Evolutionary conservation across 2,113 vertebrate species (phyloP).

Genomic region (Mystacornis crossleyi): DNA sequence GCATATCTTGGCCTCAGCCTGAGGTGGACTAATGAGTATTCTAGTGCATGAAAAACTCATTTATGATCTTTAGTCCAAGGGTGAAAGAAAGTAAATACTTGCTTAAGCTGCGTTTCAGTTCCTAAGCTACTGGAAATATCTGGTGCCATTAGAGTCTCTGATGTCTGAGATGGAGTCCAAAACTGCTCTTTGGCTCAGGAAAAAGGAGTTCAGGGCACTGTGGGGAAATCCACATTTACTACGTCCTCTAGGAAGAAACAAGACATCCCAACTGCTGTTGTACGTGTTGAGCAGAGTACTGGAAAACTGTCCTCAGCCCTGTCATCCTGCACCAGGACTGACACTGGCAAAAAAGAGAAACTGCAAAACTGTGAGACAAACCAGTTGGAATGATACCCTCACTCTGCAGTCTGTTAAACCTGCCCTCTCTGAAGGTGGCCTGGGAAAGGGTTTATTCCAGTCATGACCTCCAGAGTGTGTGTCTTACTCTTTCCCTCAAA

Average conservation of each 20-base stretch:
- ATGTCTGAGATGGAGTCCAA: slow-evolving; percentile 29
- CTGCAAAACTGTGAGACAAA: background rate
- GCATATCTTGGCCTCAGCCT: slow-evolving; percentile 25
- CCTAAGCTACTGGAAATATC: slow-evolving; percentile 44
- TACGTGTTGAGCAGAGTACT: background rate
- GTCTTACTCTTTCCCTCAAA: background rate
- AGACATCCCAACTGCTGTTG: background rate
- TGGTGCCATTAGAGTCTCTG: slow-evolving; percentile 29
- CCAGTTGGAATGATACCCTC: background rate
- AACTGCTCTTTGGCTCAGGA: slow-evolving; percentile 15
- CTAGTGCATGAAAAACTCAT: slow-evolving; percentile 48
- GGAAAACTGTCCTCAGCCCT: background rate
- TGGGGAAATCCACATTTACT: slow-evolving; percentile 33
- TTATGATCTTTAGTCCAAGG: slow-evolving; percentile 50
- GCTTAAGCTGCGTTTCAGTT: slow-evolving; percentile 25
- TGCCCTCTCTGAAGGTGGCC: background rate
- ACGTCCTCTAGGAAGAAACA: background rate
- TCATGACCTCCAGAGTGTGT: background rate
- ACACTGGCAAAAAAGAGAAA: background rate
- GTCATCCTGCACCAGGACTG: background rate
- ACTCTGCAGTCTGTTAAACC: background rate
- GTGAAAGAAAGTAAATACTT: slow-evolving; percentile 38
- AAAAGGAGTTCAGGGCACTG: background rate
- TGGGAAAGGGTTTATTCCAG: background rate
- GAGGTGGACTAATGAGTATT: slow-evolving; percentile 20